Evolutionary conservation across 2,113 vertebrate species (phyloP), one percentile per base, ranked within the genome.

Genomic region (Rana temporaria): DNA sequence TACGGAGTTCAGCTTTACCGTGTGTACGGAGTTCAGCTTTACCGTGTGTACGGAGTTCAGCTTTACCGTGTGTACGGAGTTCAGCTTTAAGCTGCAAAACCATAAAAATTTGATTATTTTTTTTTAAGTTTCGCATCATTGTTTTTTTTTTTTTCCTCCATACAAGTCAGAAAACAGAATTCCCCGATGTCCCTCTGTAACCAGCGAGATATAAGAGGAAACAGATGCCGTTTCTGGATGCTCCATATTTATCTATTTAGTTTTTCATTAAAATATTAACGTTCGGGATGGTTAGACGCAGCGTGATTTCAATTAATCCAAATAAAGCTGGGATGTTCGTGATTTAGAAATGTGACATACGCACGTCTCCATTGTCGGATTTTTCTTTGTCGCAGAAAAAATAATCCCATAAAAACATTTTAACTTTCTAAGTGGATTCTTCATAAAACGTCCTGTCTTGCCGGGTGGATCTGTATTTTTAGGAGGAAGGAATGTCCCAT

Each of bases 131-230:
- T 48, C n/a, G n/a, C n/a, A n/a, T 6, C 42, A 48, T 48, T 14
- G 42, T 48, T 12, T 48, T 48, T 0, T 48, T 12, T 48, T 14
- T 48, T 12, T 48, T 14, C 14, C 42, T 48, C 42, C 42, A 38
- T 38, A 9, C 4, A 86, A 78, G 73, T 73, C 52, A 59, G 9
- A 22, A 24, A 9, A 63, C 60, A 60, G 22, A 34, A 66, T 52
- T 38, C 18, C 42, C 38, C 16, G 14, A 52, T 16, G 67, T 38
- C 67, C 42, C 3, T 24, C 12, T 34, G 66, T 53, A 71, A 55
- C 24, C 68, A 71, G 15, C 12, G 16, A 15, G 48, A 14, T 4
- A 12, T 67, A 72, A 73, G 18, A 17, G 30, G 9, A 73, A 57
- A 0, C 52, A 73, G 48, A 74, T 59, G 71, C 4, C 19, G 22